Evolutionary conservation across 2,888 invertebrate genomes (phyloP).

Genomic region (Mythimna impura): DNA sequence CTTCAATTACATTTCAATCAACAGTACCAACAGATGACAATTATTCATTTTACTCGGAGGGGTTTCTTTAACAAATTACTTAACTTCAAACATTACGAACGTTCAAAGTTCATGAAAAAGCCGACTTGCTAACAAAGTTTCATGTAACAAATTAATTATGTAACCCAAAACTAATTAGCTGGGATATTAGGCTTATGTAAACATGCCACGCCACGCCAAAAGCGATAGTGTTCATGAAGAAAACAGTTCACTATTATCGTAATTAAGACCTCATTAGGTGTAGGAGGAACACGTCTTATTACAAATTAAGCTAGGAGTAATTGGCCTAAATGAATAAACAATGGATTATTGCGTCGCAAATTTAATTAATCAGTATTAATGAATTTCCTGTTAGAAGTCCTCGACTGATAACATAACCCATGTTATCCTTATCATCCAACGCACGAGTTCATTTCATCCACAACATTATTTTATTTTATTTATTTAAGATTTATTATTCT

Average conservation of each 20-base stretch:
- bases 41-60: not conserved
- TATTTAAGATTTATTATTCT: too few species aligned
- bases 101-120: conserved; percentile 17
- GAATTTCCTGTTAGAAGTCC: too few species aligned
- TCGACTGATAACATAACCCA: too few species aligned
- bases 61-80: conserved; percentile 7
- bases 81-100: not conserved
- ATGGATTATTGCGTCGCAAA: not conserved
- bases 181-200: conserved; percentile 32
- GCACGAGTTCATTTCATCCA: too few species aligned
- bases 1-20: conserved; percentile 36
- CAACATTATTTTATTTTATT: too few species aligned
- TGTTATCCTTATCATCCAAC: too few species aligned
- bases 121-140: conserved; percentile 25
- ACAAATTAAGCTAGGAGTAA: not conserved
- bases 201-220: conserved; percentile 37
- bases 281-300: not conserved
- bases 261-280: conserved; percentile 12
- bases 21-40: not conserved
- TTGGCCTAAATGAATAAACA: not conserved
- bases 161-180: conserved; percentile 53
- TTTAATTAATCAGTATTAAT: conserved; percentile 9
- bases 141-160: conserved; percentile 27
- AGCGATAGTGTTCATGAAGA: conserved; percentile 10
- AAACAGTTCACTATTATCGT: conserved; percentile 17